Evolutionary conservation across 2,888 invertebrate species (phyloP), one percentile per base, ranked within the genome.

Genomic region (Acrobasis repandana): DNA sequence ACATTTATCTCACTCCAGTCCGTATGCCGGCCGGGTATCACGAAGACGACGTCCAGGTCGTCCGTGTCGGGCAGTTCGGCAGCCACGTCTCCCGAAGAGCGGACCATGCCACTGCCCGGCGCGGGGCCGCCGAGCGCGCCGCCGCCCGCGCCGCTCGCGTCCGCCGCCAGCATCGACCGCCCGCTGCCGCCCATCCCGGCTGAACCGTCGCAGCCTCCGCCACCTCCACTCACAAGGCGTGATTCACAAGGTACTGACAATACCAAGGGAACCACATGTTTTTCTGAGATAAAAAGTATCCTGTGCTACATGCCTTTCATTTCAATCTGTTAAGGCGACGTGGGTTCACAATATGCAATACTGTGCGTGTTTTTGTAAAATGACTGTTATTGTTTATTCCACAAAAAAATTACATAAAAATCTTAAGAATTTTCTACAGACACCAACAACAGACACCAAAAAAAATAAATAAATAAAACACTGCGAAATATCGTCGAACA

Each of bases 171-270:
- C 86, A 92, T 90, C 73, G 93, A 92, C 75, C 89, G 92, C 67
- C 93, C 94, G 18, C 91, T 94, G 75, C 94, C 94, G 59, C 94
- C 94, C 36, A 94, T 94, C 63, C 94, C 94, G 0, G 94, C 92
- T 0, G 92, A 93, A 71, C 93, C 93, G 1, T 68, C 87, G 34
- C 90, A 90, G 70, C 89, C 92, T 4, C 91, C 92, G 28, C 92
- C 91, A 49, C 91, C 91, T 20, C 91, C 91, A 20, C 82, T 92
- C 56, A 80, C 90, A 0, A 93, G 96, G 51, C 93, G 96, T 50
- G 96, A 96, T 75, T 96, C 96, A 43, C 96, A 96, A 92, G 94
- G 95, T 95, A 83, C 16, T 9, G 59, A 58, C 9, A 56, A 49
- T n/a, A n/a, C n/a, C n/a, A n/a, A n/a, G n/a, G n/a, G n/a, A n/a